Evolutionary conservation across 2,797 vertebrate species (phyloP), one percentile per base, ranked within the genome.

Genomic region (Botia kubotai): DNA sequence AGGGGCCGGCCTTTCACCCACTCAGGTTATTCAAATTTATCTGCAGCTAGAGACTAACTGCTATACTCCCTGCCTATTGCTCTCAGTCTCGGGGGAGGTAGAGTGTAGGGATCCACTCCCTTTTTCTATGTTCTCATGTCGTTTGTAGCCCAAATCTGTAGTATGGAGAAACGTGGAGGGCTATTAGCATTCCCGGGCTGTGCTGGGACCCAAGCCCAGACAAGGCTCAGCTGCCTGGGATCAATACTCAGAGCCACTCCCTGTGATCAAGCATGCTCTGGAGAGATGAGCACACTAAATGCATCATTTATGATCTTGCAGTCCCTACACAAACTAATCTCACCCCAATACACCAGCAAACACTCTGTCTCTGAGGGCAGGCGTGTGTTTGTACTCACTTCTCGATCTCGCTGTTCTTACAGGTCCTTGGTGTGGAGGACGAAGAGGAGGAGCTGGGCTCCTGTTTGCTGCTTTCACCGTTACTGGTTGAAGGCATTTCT

Each of bases 401-500:
- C 90, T 99, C 98, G 13, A 99, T 99, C 90, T 99, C 98, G 0
- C 94, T 95, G 92, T 95, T 95, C 94, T 95, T 95, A 92, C 94
- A 95, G 84, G 94, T 95, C 84, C 94, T 92, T 6, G 93, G 94
- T 92, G 87, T 95, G 89, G 94, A 96, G 93, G 93, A 95, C 93
- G 80, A 81, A 62, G 96, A 97, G 83, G 97, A 96, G 87, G 96
- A 95, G 92, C 95, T 95, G 83, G 95, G 92, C 84, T 99, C 98
- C 77, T 95, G 96, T 91, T 98, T 99, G 94, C 95, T 97, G 94
- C 96, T 94, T 88, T 99, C 98, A 0, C 97, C 96, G 2, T 98
- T 99, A 95, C 98, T 99, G 33, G 98, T 99, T 66, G 98, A 99
- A 57, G 98, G 98, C 97, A 99, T 98, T 93, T 99, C 98, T 99